Conservation (phyloP, 2,113 vertebrate genomes). For the Melanerpes formicivorus region DNA sequence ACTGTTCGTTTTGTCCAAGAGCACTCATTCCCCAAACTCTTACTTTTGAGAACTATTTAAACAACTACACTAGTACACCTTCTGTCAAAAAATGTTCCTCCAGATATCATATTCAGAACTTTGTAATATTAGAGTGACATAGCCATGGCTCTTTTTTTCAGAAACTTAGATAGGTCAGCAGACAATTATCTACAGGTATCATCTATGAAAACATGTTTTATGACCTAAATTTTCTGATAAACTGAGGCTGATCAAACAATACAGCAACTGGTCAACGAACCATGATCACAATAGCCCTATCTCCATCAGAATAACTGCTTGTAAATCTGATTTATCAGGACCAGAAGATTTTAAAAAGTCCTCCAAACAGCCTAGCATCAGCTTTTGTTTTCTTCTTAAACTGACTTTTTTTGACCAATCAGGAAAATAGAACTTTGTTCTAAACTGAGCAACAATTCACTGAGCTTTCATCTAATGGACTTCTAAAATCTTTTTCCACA, state of each 20-base stretch:
- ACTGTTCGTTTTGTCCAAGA: background rate
- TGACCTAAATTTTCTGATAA: background rate
- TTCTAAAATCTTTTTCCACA: background rate
- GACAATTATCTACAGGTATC: background rate
- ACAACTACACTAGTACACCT: background rate
- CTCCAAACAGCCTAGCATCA: background rate
- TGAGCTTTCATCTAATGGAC: background rate
- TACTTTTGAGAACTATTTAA: background rate
- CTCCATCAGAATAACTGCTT: background rate
- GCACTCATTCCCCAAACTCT: background rate
- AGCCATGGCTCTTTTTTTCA: rapidly evolving
- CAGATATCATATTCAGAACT: background rate
- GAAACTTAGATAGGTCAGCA: background rate
- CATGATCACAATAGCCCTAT: background rate
- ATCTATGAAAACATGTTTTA: background rate
- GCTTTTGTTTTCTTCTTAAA: background rate
- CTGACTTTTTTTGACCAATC: background rate
- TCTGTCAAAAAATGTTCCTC: background rate
- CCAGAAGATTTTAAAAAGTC: background rate
- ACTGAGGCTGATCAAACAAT: background rate
- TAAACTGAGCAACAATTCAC: background rate
- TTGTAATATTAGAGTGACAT: background rate
- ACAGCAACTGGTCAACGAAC: background rate
- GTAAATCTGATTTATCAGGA: background rate
- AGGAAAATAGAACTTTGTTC: background rate